Base-by-base conservation (phyloP, 2,113 vertebrate species). In the Smithornis capensis region DNA sequence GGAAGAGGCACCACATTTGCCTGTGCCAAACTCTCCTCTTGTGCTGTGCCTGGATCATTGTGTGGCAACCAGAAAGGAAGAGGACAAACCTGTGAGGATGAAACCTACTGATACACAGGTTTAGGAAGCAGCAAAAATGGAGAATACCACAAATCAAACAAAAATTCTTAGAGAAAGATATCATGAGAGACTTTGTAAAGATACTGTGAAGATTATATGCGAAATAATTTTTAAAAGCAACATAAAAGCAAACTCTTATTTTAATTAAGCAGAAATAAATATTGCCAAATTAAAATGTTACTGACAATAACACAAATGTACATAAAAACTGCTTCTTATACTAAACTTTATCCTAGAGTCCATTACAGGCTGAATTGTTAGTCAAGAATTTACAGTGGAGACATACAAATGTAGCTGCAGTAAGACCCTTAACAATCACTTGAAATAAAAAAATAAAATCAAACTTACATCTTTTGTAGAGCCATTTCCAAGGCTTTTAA, bases 381-480 rank as follows among this genome's bases (percentile, higher is more conserved):
- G 18, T 77, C 22, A 56, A 8, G 19, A 35, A 81, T 59, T 88
- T 88, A 85, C 10, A 80, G 49, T 9, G 21, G n/a, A 87, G 49
- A 73, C 25, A 73, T 7, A 45, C 1, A 83, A 81, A 80, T 6
- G 33, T 1, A 90, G 42, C 62, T 68, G 29, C 10, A 69, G n/a
- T 15, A 62, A 35, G n/a, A 73, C 13, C 19, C 37, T 60, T 89
- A 87, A 63, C 14, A 65, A 71, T 45, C 59, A 85, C 37, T 44
- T 63, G 7, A 63, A 59, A 67, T 1, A 4, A 74, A 67, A 74
- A 47, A 88, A 69, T 28, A 67, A 94, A 90, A 80, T 4, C n/a
- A 33, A 93, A 96, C 91, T 95, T 96, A 90, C 93, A 52, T 77
- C 19, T 90, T 83, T 40, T 52, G 83, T 60, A 81, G 64, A 83